Conservation (phyloP, 2,797 vertebrate species). For the Setipinna tenuifilis region DNA sequence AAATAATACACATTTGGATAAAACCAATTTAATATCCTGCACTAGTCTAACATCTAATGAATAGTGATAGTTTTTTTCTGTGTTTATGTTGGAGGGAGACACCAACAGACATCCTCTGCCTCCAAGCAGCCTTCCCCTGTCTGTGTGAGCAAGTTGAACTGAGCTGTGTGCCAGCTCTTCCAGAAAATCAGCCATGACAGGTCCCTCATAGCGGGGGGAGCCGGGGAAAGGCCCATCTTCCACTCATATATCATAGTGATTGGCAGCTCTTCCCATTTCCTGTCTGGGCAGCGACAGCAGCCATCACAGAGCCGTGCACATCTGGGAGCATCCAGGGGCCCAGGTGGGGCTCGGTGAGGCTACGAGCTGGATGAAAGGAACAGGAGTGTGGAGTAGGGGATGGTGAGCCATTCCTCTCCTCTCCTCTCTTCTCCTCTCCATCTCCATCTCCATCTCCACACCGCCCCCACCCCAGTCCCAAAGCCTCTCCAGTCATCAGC, state of each 20-base stretch:
- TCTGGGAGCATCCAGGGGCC: constrained; percentile 7
- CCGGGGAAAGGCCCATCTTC: not conserved
- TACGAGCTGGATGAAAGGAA: not conserved
- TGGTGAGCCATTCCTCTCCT: not conserved
- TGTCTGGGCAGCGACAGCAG: constrained; percentile 37
- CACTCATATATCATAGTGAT: constrained; percentile 42
- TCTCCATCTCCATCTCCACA: too few relatives aligned
- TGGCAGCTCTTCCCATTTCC: constrained; percentile 48
- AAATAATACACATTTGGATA: not conserved
- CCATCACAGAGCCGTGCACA: constrained; percentile 23
- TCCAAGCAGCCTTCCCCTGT: not conserved
- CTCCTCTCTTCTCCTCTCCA: not conserved
- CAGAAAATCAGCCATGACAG: not conserved
- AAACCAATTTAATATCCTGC: not conserved
- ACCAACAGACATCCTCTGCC: not conserved
- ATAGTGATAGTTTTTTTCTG: not conserved
- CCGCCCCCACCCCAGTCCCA: too few relatives aligned
- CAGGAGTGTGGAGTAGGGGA: not conserved
- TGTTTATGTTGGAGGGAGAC: not conserved
- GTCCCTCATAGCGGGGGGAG: constrained; percentile 22
- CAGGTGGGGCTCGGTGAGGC: not conserved
- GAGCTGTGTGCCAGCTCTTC: not conserved
- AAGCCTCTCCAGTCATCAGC: not conserved
- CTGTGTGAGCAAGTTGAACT: not conserved
- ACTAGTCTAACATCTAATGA: not conserved